phyloP scores from a whole-genome alignment of 2,797 vertebrate genomes.

The Onychomys leucogaster region DNA sequence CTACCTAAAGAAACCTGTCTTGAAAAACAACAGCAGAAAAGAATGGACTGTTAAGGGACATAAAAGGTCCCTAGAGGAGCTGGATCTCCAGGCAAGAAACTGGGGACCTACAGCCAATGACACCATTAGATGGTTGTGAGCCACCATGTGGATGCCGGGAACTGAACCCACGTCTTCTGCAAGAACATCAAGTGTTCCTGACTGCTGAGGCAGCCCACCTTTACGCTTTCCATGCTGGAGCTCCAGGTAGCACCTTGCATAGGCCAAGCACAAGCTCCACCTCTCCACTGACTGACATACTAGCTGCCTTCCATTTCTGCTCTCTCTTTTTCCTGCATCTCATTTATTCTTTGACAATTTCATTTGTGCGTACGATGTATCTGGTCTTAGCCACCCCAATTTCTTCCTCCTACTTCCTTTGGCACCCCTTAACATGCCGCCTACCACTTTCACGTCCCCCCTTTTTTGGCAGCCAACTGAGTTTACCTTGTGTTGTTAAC shows the following conservation, averaged over 20 bases:
- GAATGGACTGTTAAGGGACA: neutral
- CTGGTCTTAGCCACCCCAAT: neutral
- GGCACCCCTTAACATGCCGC: neutral
- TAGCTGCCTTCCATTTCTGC: neutral
- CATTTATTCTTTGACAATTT: neutral
- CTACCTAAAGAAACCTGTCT: neutral
- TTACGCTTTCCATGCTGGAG: neutral
- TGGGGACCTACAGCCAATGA: neutral
- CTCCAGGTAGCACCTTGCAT: too few species aligned
- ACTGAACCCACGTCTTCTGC: neutral
- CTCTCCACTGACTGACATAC: neutral
- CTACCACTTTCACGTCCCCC: accelerated
- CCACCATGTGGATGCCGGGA: neutral
- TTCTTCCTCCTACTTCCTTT: neutral
- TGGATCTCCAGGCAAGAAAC: neutral
- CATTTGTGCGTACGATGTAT: neutral
- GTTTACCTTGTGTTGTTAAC: neutral
- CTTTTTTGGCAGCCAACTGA: neutral
- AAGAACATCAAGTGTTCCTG: neutral
- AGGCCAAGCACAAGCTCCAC: neutral
- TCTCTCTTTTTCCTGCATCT: neutral
- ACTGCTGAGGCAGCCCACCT: too few species aligned
- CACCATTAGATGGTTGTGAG: neutral
- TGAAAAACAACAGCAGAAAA: neutral
- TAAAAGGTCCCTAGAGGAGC: neutral